Percentiles rank a stretch among this genome's conserved stretches.
Conservation (phyloP, 1,140 invertebrate genomes). For the Micrasema minimum region DNA sequence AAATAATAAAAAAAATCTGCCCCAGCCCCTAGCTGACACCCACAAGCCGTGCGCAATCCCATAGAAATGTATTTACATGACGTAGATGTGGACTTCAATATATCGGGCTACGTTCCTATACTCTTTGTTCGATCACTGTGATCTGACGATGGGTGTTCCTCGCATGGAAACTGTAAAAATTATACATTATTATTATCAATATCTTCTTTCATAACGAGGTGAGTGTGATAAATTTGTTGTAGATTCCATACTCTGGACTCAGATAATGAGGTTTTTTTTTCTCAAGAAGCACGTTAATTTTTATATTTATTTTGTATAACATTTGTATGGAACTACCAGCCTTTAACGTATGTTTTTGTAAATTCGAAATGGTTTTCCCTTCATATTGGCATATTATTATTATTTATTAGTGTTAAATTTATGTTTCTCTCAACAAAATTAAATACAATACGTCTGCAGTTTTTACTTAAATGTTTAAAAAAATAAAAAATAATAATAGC, state of each 20-base stretch:
- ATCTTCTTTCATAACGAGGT: too few relatives aligned
- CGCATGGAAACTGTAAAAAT: background rate
- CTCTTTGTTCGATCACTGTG: background rate
- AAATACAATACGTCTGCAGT: background rate
- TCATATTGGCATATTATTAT: slow-evolving; percentile 1
- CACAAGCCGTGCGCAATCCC: slow-evolving; percentile 45
- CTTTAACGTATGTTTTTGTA: background rate
- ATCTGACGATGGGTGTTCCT: background rate
- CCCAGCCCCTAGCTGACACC: slow-evolving; percentile 40
- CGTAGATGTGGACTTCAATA: slow-evolving; percentile 31
- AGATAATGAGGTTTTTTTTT: background rate
- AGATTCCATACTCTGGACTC: background rate
- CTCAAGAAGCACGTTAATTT: background rate
- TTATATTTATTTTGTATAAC: background rate
- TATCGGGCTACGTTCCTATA: background rate
- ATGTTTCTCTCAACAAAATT: background rate
- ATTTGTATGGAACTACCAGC: too few relatives aligned
- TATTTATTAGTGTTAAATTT: slow-evolving; percentile 7
- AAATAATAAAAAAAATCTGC: slow-evolving; percentile 43
- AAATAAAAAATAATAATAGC: background rate
- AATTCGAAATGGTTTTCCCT: background rate
- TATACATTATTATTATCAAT: background rate
- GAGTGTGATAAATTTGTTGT: background rate
- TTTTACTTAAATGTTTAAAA: background rate
- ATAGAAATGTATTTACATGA: slow-evolving; percentile 47